Percentiles rank a stretch among this genome's conserved stretches.
phyloP scores from a whole-genome alignment of 2,888 invertebrate species.

The Augochlorella aurata region DNA sequence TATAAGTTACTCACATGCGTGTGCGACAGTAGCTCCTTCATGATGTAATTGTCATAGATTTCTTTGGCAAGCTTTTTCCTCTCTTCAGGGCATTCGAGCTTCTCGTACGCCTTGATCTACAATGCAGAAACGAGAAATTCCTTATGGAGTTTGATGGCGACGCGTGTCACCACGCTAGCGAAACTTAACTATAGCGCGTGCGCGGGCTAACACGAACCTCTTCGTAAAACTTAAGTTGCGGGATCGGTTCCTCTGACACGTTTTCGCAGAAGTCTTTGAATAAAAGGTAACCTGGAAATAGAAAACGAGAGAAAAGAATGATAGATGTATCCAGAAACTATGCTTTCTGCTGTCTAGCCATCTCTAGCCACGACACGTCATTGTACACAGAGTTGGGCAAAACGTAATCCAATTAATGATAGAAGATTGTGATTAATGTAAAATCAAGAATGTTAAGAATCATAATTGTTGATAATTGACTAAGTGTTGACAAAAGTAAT shows the following conservation, averaged over 20 bases:
- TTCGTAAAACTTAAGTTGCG: conserved; percentile 99
- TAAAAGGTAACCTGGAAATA: conserved; percentile 95
- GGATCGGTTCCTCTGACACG: conserved; percentile 96
- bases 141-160: conserved; percentile 47
- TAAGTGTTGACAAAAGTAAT: too few relatives aligned
- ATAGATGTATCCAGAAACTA: background rate
- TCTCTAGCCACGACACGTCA: background rate
- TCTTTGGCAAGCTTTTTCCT: conserved; percentile 96
- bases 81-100: conserved; percentile 98
- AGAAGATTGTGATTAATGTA: too few relatives aligned
- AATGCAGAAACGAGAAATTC: conserved; percentile 73
- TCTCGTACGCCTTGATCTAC: conserved; percentile 99
- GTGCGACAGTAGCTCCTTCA: conserved; percentile 99
- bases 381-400: too few relatives aligned
- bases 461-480: too few relatives aligned
- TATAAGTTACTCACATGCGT: conserved; percentile 92
- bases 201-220: conserved; percentile 87
- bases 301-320: conserved; percentile 17
- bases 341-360: background rate
- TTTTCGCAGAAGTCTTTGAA: conserved; percentile 99
- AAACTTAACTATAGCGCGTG: conserved; percentile 41
- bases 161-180: conserved; percentile 48
- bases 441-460: too few relatives aligned
- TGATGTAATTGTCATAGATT: conserved; percentile 99
- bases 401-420: too few relatives aligned